A percentile compares a stretch with the other conserved stretches of the same genome.
Evolutionary conservation across 2,888 invertebrate genomes (phyloP).

Genomic region (Tetragonisca angustula): DNA sequence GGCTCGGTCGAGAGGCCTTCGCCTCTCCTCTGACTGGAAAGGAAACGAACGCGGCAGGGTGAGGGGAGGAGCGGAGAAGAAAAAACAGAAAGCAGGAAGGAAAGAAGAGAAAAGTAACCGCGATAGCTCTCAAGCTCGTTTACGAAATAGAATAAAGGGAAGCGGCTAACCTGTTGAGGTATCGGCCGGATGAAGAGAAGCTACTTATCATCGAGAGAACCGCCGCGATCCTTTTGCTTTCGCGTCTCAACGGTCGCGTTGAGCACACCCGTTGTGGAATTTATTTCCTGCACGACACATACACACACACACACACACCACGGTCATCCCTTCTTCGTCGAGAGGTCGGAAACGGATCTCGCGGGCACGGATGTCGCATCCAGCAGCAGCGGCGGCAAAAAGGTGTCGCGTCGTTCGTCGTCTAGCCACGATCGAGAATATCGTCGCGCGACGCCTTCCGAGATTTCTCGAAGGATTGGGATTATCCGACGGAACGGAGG

Average conservation of each 20-base stretch:
- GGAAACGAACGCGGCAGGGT: neutral
- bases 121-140: slow-evolving; percentile 42
- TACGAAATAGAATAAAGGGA: slow-evolving; percentile 48
- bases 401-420: neutral
- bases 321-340: too few relatives aligned
- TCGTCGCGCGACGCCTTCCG: neutral
- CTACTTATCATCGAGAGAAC: slow-evolving; percentile 52
- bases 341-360: neutral
- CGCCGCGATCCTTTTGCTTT: neutral
- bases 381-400: neutral
- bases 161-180: slow-evolving; percentile 59
- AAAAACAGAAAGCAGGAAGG: neutral
- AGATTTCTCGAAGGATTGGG: slow-evolving; percentile 39
- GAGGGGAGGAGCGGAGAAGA: neutral
- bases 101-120: slow-evolving; percentile 31
- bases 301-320: neutral
- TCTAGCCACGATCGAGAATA: neutral
- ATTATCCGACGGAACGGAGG: slow-evolving; percentile 28
- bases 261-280: slow-evolving; percentile 1
- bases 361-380: neutral
- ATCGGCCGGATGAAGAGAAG: slow-evolving; percentile 51
- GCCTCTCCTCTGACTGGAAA: neutral
- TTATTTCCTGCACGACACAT: slow-evolving; percentile 18
- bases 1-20: slow-evolving; percentile 28
- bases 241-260: neutral